Conservation (phyloP, 2,113 vertebrate genomes). For the Ophthalmolycus amberensis region DNA sequence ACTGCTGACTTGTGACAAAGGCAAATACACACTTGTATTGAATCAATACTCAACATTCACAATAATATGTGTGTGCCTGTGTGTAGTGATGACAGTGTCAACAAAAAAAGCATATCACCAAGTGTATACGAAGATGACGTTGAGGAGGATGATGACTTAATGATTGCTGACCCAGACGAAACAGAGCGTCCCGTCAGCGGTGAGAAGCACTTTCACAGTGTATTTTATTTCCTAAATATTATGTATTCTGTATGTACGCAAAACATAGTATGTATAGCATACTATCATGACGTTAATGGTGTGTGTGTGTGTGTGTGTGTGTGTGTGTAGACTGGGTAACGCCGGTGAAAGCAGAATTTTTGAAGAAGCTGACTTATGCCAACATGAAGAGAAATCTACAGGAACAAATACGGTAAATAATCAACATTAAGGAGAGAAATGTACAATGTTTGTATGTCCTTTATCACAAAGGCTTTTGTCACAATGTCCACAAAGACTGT, state of each 20-base stretch:
- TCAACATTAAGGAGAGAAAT: background rate
- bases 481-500: background rate
- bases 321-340: slow-evolving; percentile 76
- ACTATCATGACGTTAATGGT: background rate
- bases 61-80: slow-evolving; percentile 17
- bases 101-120: background rate
- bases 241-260: background rate
- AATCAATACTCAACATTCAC: background rate
- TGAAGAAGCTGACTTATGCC: slow-evolving; percentile 83
- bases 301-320: slow-evolving; percentile 26
- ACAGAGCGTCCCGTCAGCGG: slow-evolving; percentile 63
- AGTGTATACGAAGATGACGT: slow-evolving; percentile 40
- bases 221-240: background rate
- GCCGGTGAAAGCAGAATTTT: slow-evolving; percentile 81
- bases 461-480: background rate
- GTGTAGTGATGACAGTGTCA: slow-evolving; percentile 44
- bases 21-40: background rate
- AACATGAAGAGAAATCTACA: slow-evolving; percentile 84
- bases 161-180: background rate
- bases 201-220: slow-evolving; percentile 51
- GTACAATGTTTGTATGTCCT: background rate
- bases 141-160: slow-evolving; percentile 22
- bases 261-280: background rate
- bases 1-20: background rate
- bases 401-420: slow-evolving; percentile 80